Evolutionary conservation across 1,140 invertebrate species (phyloP), one percentile per base, ranked within the genome.

Genomic region (Apolygus lucorum): DNA sequence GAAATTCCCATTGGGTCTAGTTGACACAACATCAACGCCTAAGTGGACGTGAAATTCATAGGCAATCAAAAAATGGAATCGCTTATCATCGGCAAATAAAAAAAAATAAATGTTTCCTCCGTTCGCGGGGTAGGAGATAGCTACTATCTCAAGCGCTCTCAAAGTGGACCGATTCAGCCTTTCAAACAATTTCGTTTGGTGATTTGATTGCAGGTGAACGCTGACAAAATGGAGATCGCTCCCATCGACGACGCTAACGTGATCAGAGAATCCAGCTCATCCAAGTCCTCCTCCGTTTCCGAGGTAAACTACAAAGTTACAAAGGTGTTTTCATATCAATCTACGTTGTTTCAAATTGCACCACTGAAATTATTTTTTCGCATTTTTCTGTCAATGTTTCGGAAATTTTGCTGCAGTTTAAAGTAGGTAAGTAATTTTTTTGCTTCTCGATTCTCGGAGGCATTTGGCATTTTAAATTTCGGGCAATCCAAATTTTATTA

Each of bases 211-310:
- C 34, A 42, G 34, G 34, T 42, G 17, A 17, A 42, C 34, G 4
- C 17, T n/a, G 34, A 11, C 54, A 59, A 11, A 22, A 59, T 59
- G 54, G 54, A 59, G 22, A 59, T 59, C 4, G 22, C 54, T 4
- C 54, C 54, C 22, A 11, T 59, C 8, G 59, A 69, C 24, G 64
- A 69, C 34, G 24, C 28, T 11, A 69, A 69, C 29, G 62, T 49
- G 14, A 69, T 69, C 62, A 63, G 49, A 49, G 68, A 65, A 52
- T 26, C 28, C 1, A 34, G 25, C 25, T 65, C 68, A 2, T 68
- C 67, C n/a, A 13, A 59, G 11, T n/a, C 13, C 25, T 62, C 52
- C 1, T 68, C 67, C 28, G 52, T 54, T 21, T 59, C 52, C 1
- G 67, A 68, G 67, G 67, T 68, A 62, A 68, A 24, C 24, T 42